Evolutionary conservation across 2,888 invertebrate genomes (phyloP).

Genomic region (Odiellus spinosus): DNA sequence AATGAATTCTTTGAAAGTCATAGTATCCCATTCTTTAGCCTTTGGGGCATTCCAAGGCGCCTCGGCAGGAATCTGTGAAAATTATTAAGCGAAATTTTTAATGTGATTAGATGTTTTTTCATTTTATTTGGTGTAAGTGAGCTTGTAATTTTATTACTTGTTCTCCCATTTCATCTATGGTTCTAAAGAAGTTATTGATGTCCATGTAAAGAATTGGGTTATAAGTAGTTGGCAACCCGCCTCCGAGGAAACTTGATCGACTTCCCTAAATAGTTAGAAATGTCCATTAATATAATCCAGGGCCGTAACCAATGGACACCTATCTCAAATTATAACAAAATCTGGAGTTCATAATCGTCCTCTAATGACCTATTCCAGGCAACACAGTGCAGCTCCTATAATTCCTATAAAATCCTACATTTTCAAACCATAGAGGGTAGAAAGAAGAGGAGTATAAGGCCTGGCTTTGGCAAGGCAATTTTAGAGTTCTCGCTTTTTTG

Average conservation of each 20-base stretch:
- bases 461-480: too few species aligned
- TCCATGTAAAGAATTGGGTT: slow-evolving; percentile 25
- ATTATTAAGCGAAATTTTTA: neutral
- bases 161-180: slow-evolving; percentile 28
- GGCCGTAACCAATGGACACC: too few species aligned
- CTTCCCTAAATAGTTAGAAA: neutral
- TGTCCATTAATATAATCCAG: neutral
- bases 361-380: too few species aligned
- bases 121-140: too few species aligned
- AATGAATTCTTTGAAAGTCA: slow-evolving; percentile 23
- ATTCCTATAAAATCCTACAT: too few species aligned
- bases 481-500: too few species aligned
- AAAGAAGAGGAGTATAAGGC: too few species aligned
- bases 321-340: too few species aligned
- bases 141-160: slow-evolving; percentile 18
- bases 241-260: neutral
- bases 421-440: too few species aligned
- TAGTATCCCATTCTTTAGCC: slow-evolving; percentile 27
- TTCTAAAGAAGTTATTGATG: slow-evolving; percentile 24
- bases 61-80: slow-evolving; percentile 18
- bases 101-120: too few species aligned
- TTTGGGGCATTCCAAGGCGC: slow-evolving; percentile 28
- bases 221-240: slow-evolving; percentile 2
- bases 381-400: too few species aligned
- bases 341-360: too few species aligned